These are phyloP conservation scores for Acipenser oxyrinchus DNA, from an alignment of 2,797 vertebrate species.

Conservation along the genomic window DNA sequence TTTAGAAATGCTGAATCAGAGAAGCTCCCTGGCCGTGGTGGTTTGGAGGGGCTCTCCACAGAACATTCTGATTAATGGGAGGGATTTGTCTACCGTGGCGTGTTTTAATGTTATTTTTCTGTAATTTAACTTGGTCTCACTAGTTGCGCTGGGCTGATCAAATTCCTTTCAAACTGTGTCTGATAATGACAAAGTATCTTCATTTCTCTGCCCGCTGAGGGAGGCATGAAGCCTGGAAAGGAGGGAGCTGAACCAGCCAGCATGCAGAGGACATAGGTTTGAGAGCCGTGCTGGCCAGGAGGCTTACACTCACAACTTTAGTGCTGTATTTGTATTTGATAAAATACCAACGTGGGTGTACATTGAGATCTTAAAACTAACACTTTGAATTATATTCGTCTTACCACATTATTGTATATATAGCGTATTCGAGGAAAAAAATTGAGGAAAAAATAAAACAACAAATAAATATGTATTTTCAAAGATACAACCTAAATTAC, in stretches of 20 bases:
- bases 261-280: background rate
- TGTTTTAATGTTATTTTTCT: slow-evolving; percentile 25
- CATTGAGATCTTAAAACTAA: too few species aligned
- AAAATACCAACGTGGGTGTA: too few species aligned
- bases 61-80: slow-evolving; percentile 21
- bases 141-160: slow-evolving; percentile 14
- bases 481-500: too few species aligned
- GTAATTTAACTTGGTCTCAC: slow-evolving; percentile 16
- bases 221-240: background rate
- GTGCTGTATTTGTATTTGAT: too few species aligned
- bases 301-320: background rate
- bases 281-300: background rate
- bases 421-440: too few species aligned
- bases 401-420: too few species aligned
- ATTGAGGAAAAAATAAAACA: too few species aligned
- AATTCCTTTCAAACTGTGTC: slow-evolving; percentile 10
- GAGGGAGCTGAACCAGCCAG: background rate
- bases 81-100: slow-evolving; percentile 22
- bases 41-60: background rate
- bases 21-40: background rate
- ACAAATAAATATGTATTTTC: too few species aligned
- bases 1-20: too few species aligned
- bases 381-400: too few species aligned
- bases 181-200: slow-evolving; percentile 18
- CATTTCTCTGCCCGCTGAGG: slow-evolving; percentile 15